These are phyloP conservation scores for Torymus tubicola DNA, from an alignment of 2,888 invertebrate genomes.

Conservation along the genomic window DNA sequence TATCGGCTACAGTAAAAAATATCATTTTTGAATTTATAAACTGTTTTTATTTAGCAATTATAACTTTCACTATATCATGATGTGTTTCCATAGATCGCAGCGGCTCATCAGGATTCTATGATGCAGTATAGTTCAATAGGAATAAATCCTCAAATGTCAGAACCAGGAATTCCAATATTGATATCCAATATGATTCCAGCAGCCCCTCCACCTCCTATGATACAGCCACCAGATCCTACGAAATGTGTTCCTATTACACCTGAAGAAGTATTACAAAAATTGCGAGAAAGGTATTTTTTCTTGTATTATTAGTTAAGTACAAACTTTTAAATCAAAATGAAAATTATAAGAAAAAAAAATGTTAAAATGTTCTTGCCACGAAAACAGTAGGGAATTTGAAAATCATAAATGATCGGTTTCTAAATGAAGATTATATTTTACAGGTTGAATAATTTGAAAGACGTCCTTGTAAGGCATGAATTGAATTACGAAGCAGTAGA, in stretches of 20 bases:
- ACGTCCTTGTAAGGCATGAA: slow-evolving; percentile 79
- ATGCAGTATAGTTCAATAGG: slow-evolving; percentile 72
- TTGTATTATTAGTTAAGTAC: neutral
- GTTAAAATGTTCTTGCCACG: neutral
- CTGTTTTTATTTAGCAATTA: too few species aligned
- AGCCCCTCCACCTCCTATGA: slow-evolving; percentile 73
- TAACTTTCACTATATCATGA: too few species aligned
- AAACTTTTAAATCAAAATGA: too few species aligned
- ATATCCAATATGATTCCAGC: slow-evolving; percentile 73
- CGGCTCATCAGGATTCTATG: slow-evolving; percentile 77
- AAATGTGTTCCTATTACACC: slow-evolving; percentile 76
- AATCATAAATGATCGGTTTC: neutral
- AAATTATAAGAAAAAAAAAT: neutral
- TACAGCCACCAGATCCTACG: slow-evolving; percentile 73
- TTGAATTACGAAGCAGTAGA: slow-evolving; percentile 78
- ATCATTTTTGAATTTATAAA: too few species aligned
- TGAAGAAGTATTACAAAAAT: slow-evolving; percentile 77
- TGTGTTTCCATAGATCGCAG: slow-evolving; percentile 72
- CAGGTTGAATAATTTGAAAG: slow-evolving; percentile 80
- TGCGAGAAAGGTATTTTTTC: slow-evolving; percentile 75
- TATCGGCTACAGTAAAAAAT: too few species aligned
- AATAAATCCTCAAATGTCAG: slow-evolving; percentile 67
- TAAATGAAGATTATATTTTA: slow-evolving; percentile 63
- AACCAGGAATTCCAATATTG: slow-evolving; percentile 65
- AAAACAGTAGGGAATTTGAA: neutral